Conservation (phyloP, 2,797 vertebrate genomes). For the Anomalospiza imberbis region DNA sequence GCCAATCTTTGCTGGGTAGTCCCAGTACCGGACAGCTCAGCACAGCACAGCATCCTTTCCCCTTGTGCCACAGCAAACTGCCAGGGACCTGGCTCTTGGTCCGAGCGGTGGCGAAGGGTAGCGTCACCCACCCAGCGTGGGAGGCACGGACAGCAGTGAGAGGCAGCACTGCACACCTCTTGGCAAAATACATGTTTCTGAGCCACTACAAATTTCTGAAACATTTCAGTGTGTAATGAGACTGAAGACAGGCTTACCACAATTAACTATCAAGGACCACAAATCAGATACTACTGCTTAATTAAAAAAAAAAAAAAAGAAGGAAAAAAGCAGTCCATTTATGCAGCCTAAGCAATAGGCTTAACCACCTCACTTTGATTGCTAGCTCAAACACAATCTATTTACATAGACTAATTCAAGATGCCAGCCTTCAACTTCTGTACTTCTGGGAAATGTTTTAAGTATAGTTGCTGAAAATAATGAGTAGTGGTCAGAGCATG, state of each 20-base stretch:
- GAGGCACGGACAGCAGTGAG: not conserved
- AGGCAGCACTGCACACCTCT: not conserved
- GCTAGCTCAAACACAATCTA: not conserved
- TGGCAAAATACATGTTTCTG: not conserved
- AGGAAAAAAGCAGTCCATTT: not conserved
- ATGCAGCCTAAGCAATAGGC: not conserved
- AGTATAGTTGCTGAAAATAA: not conserved
- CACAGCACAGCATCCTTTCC: not conserved
- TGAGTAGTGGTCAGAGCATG: not conserved
- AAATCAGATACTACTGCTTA: not conserved
- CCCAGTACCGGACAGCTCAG: rapidly evolving
- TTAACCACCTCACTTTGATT: not conserved
- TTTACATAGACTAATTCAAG: not conserved
- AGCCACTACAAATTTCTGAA: not conserved
- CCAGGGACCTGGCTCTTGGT: not conserved
- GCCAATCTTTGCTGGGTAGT: not conserved
- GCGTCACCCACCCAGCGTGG: rapidly evolving
- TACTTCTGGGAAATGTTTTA: not conserved
- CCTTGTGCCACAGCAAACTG: not conserved
- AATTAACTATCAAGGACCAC: not conserved
- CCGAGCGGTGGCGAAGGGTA: rapidly evolving
- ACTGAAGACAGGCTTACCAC: not conserved
- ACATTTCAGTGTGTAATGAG: not conserved
- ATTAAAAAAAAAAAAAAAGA: not conserved
- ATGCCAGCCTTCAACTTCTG: not conserved